Base-by-base conservation (phyloP, 2,888 invertebrate genomes). In the Salpingus planirostris region DNA sequence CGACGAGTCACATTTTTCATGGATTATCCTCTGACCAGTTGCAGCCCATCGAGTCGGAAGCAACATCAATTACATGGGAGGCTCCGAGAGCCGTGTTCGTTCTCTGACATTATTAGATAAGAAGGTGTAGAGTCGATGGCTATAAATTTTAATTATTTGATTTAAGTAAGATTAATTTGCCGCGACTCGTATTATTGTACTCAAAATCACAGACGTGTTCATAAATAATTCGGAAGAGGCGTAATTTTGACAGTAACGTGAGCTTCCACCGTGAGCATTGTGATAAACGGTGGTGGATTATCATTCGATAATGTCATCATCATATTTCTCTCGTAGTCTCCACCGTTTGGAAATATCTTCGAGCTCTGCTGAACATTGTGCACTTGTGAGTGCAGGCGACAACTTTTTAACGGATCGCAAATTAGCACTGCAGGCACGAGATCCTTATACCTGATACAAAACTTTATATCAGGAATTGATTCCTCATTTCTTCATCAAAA, bases 111-210 rank as follows among this genome's bases (percentile, higher is more conserved):
- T 34, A 34, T 34, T 34, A 34, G 38, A 34, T 34, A 34, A 34
- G 38, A 31, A 38, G 34, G 38, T 38, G 38, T 34, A 31, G 31
- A 34, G 24, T 30, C 33, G 36, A 36, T 37, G 31, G 33, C 21
- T 21, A 43, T 43, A 43, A 35, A 38, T 43, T 43, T 38, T 36
- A 43, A 43, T 43, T 43, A 43, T 40, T 33, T 33, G 37, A 38
- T 38, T 35, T 37, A 43, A 40, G 42, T 33, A 35, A 40, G 42
- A 43, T 43, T 37, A 40, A 43, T 40, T 37, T 38, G 32, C 24
- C 33, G 33, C n/a, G n/a, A n/a, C n/a, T 8, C 18, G 33, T 31
- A 21, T 27, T 21, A 31, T 27, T 35, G 35, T 31, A 24, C 21
- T 27, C 30, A 21, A 11, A 13, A 24, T 13, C 26, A 23, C 21